Conservation (phyloP, 2,113 vertebrate genomes). For the Apodemus speciosus region DNA sequence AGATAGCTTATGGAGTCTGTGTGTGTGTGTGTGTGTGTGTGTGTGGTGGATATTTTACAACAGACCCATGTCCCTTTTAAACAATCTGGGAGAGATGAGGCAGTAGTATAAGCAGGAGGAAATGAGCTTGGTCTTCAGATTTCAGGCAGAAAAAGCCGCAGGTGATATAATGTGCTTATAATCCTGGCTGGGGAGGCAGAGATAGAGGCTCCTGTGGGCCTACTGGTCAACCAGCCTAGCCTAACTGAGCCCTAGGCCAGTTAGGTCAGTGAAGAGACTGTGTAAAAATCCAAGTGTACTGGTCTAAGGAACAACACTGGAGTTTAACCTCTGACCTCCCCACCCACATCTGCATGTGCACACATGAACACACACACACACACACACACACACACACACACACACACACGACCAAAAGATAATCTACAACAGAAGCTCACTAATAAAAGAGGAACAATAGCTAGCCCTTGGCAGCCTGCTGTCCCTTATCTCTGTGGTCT, state of each 20-base stretch:
- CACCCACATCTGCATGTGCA: fast-evolving
- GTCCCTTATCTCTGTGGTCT: background rate
- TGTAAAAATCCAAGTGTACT: background rate
- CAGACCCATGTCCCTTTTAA: background rate
- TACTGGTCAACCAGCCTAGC: background rate
- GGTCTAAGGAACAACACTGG: background rate
- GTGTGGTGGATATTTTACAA: background rate
- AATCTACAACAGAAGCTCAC: background rate
- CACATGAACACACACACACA: background rate
- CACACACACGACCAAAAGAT: background rate
- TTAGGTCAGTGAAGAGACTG: background rate
- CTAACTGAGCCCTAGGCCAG: background rate
- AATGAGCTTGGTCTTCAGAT: background rate
- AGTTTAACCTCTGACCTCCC: background rate
- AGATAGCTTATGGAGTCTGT: too few relatives aligned
- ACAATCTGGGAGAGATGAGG: background rate
- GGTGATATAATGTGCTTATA: background rate
- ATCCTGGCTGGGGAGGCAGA: background rate
- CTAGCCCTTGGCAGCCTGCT: background rate
- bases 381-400: background rate
- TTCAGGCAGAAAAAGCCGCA: background rate
- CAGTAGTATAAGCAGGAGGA: background rate
- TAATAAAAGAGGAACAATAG: background rate
- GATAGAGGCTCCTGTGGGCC: background rate
- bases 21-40: too few relatives aligned